phyloP scores from a whole-genome alignment of 2,888 invertebrate genomes.

The Branchipolynoe longqiensis region DNA sequence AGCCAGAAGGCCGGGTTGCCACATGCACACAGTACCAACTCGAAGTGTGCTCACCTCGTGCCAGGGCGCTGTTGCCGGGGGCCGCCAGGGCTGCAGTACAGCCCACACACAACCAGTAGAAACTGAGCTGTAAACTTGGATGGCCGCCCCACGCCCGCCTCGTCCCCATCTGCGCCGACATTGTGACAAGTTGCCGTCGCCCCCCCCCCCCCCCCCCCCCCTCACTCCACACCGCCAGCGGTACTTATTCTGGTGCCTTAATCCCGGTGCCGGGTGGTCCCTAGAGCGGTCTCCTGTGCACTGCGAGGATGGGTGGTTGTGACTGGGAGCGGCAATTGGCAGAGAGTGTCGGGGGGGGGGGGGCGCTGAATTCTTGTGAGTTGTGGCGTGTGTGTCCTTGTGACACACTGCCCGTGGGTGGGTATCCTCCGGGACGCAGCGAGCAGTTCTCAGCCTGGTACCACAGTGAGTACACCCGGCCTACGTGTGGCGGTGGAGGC shows the following conservation, averaged over 20 bases:
- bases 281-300: slow-evolving; percentile 2
- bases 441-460: too few relatives aligned
- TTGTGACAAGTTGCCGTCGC: too few relatives aligned
- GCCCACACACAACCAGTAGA: slow-evolving; percentile 8
- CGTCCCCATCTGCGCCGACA: background rate
- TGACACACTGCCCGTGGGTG: background rate
- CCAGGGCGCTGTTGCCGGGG: background rate
- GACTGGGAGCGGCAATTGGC: background rate
- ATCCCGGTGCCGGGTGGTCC: too few relatives aligned
- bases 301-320: background rate
- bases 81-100: background rate
- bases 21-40: too few relatives aligned
- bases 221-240: background rate
- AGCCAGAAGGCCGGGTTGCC: too few relatives aligned
- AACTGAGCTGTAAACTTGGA: background rate
- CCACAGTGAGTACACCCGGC: too few relatives aligned
- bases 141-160: background rate
- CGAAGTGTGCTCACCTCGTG: too few relatives aligned
- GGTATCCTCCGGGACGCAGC: background rate
- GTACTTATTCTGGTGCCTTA: too few relatives aligned
- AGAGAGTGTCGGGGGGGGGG: too few relatives aligned
- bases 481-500: too few relatives aligned
- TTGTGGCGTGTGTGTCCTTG: too few relatives aligned
- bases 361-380: too few relatives aligned
- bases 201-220: background rate